Conservation (phyloP, 1,140 invertebrate genomes). For the Globodera ellingtonae region DNA sequence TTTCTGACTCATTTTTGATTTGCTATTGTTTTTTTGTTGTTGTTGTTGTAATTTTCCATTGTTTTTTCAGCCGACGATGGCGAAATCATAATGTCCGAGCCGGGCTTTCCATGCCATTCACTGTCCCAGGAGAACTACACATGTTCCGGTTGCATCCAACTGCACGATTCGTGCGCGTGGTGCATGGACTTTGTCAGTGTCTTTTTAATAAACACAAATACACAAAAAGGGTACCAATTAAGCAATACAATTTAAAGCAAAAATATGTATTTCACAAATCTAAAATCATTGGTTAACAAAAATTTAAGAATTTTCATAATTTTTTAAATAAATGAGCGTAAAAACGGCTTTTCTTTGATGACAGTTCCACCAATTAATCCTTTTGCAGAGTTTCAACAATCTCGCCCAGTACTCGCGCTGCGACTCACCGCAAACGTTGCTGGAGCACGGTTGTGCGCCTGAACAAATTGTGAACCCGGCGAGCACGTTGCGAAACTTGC, state of each 20-base stretch:
- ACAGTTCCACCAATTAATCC: neutral
- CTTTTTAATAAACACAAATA: constrained; percentile 1
- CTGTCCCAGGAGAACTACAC: constrained; percentile 63
- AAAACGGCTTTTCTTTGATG: no score
- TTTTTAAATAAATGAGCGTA: no score
- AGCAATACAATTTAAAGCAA: no score
- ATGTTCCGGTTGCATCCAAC: constrained; percentile 59
- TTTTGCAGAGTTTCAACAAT: constrained; percentile 59
- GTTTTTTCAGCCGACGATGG: constrained; percentile 45
- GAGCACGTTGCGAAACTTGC: constrained; percentile 50
- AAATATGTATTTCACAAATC: no score
- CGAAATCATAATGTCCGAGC: constrained; percentile 51
- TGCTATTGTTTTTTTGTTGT: neutral
- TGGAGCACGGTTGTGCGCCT: constrained; percentile 61
- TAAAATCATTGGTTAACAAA: no score
- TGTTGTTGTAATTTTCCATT: neutral
- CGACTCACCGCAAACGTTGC: constrained; percentile 51
- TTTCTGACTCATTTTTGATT: neutral
- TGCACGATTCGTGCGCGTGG: constrained; percentile 65
- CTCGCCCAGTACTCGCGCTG: constrained; percentile 62
- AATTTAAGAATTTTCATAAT: no score
- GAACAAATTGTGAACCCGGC: constrained; percentile 61
- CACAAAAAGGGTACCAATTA: no score
- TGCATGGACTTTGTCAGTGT: constrained; percentile 56
- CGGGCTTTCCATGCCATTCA: constrained; percentile 65